Percentiles rank a stretch among this genome's conserved stretches.
Conservation (phyloP, 1,140 invertebrate genomes). For the Zaprionus capensis region DNA sequence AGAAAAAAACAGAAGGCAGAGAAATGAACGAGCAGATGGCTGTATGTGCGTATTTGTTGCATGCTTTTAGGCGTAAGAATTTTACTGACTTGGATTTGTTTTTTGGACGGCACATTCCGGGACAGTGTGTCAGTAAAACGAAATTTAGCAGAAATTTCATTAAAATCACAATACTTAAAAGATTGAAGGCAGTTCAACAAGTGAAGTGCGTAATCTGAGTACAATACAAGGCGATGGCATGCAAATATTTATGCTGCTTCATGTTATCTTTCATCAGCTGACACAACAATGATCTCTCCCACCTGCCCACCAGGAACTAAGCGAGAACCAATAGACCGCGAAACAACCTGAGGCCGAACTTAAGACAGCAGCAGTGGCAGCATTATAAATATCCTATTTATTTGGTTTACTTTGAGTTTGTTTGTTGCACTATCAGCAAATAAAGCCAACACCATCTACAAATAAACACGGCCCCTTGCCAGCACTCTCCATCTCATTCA, state of each 20-base stretch:
- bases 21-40: conserved; percentile 39
- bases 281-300: conserved; percentile 4
- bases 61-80: conserved; percentile 28
- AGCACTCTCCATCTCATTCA: background rate
- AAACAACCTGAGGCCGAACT: conserved; percentile 36
- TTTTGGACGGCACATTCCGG: background rate
- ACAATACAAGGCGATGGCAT: conserved; percentile 5
- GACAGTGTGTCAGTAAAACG: conserved; percentile 6
- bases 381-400: conserved; percentile 30
- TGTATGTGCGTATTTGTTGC: conserved; percentile 44
- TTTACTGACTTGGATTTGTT: background rate
- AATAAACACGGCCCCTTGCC: conserved; percentile 19
- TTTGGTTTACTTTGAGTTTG: conserved; percentile 33
- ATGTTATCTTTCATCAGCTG: conserved; percentile 38
- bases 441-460: conserved; percentile 42
- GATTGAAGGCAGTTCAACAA: background rate
- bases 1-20: conserved; percentile 8
- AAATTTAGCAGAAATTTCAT: conserved; percentile 1
- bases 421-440: conserved; percentile 56
- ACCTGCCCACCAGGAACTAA: conserved; percentile 4
- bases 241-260: conserved; percentile 41
- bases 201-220: background rate
- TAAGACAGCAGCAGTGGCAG: conserved; percentile 19
- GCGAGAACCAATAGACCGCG: conserved; percentile 37
- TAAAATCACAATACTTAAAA: conserved; percentile 4